These are phyloP conservation scores for Grapholita molesta DNA, from an alignment of 1,140 invertebrate species.

Conservation along the genomic window DNA sequence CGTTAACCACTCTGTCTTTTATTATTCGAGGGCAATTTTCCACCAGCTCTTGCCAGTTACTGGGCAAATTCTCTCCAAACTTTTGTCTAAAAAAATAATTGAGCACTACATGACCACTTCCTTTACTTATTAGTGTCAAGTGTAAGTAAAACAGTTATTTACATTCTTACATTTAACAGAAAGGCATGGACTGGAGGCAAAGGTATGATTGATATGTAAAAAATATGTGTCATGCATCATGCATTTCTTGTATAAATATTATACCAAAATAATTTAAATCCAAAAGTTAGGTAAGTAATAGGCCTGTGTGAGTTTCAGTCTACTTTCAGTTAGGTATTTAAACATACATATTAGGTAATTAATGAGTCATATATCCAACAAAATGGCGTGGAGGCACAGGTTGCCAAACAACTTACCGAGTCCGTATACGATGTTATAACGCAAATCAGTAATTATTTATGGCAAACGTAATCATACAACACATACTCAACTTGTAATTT, in stretches of 20 bases:
- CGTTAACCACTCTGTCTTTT: slow-evolving; percentile 73
- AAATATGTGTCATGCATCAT: neutral
- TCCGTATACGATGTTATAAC: neutral
- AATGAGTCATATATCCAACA: neutral
- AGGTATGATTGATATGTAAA: neutral
- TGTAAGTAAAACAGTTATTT: neutral
- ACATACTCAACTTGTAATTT: neutral
- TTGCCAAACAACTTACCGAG: neutral
- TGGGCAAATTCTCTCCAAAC: slow-evolving; percentile 77
- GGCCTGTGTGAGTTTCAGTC: neutral
- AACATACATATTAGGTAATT: too few relatives aligned
- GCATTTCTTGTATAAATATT: too few relatives aligned
- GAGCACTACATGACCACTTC: neutral
- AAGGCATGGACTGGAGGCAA: neutral
- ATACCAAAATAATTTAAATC: too few relatives aligned
- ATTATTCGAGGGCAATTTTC: slow-evolving; percentile 65
- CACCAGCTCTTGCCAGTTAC: slow-evolving; percentile 76
- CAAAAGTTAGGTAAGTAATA: too few relatives aligned
- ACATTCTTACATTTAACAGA: neutral
- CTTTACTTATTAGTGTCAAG: neutral
- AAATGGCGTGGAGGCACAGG: neutral
- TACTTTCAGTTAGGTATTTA: neutral
- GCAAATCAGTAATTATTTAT: neutral
- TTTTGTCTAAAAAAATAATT: slow-evolving; percentile 62
- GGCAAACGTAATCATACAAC: neutral